Evolutionary conservation across 2,113 vertebrate species (phyloP).

Genomic region (Calyptomena viridis): DNA sequence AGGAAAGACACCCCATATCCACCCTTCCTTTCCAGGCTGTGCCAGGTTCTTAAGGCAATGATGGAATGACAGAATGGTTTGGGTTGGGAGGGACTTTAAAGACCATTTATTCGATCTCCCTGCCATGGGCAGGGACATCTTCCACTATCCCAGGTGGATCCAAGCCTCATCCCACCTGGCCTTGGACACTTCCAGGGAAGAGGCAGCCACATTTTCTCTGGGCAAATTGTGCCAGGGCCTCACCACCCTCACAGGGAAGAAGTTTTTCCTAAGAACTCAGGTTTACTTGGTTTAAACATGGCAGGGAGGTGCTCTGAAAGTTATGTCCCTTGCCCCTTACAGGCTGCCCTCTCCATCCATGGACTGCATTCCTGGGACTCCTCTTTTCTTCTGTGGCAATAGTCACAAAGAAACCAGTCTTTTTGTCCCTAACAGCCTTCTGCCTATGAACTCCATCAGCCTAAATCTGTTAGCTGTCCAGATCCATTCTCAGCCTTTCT

Average conservation of each 20-base stretch:
- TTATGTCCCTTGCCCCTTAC: neutral
- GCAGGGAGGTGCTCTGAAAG: neutral
- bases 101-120: rapidly evolving
- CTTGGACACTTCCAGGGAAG: neutral
- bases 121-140: neutral
- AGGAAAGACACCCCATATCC: neutral
- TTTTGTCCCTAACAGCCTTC: neutral
- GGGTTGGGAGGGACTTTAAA: neutral
- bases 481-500: neutral
- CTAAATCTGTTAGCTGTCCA: neutral
- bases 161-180: rapidly evolving
- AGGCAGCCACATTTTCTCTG: neutral
- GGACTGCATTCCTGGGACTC: neutral
- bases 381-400: neutral
- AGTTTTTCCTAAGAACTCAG: neutral
- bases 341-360: neutral
- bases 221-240: neutral
- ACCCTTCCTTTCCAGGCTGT: neutral
- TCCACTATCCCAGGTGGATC: rapidly evolving
- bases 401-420: neutral
- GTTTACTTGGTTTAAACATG: neutral
- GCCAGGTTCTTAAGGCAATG: neutral
- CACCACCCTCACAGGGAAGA: rapidly evolving
- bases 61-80: neutral
- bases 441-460: neutral